Percentiles rank a stretch among this genome's conserved stretches.
Evolutionary conservation across 2,797 vertebrate species (phyloP).

Genomic region (Acomys russatus): DNA sequence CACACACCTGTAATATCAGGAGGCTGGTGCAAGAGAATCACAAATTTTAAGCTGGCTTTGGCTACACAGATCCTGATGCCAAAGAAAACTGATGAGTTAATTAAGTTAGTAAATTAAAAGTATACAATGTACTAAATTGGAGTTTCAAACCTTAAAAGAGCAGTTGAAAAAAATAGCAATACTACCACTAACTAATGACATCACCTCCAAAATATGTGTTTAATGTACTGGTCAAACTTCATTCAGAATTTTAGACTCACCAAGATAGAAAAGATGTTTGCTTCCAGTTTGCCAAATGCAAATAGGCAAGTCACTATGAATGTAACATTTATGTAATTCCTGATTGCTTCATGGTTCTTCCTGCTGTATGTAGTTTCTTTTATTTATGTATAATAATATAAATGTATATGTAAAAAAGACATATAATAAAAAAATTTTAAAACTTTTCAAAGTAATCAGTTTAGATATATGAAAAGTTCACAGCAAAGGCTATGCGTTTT

Average conservation of each 20-base stretch:
- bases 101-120: not conserved
- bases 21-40: not conserved
- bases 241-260: no score
- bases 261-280: no score
- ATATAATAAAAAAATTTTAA: no score
- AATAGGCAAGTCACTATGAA: no score
- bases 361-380: no score
- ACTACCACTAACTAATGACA: not conserved
- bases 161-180: not conserved
- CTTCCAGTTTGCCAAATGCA: no score
- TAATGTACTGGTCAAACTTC: not conserved
- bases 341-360: no score
- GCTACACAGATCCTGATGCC: not conserved
- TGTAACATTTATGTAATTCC: no score
- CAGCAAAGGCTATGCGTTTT: not conserved
- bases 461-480: not conserved
- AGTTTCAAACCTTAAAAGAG: not conserved
- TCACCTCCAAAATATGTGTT: not conserved
- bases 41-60: not conserved
- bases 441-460: not conserved
- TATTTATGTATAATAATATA: no score
- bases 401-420: no score
- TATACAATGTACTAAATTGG: not conserved
- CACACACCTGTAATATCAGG: not conserved
- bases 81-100: not conserved